These are phyloP conservation scores for Bombus soroeensis DNA, from an alignment of 1,140 invertebrate species.

Conservation along the genomic window DNA sequence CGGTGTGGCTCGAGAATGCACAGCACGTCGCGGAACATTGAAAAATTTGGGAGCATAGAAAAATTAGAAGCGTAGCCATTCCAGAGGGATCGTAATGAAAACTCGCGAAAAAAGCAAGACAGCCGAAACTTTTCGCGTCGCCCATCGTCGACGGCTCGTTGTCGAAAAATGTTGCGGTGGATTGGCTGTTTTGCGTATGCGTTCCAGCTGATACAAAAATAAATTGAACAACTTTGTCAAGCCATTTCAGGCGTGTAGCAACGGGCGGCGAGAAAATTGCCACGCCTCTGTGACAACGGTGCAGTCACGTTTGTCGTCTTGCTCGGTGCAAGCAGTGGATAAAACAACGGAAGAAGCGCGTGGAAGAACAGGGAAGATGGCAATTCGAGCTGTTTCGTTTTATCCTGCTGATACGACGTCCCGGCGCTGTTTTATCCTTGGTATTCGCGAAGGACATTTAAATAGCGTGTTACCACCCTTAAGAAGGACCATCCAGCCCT, in stretches of 20 bases:
- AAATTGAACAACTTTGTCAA: conserved; percentile 44
- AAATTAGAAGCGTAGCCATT: background rate
- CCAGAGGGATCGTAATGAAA: background rate
- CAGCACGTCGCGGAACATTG: background rate
- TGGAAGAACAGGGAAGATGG: background rate
- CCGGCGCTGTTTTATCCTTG: conserved; percentile 35
- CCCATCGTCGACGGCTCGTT: background rate
- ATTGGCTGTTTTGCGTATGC: background rate
- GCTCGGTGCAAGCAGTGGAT: background rate
- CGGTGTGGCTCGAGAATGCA: too few species aligned
- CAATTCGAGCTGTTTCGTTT: conserved; percentile 27
- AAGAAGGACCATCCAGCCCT: conserved; percentile 42
- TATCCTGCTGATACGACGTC: conserved; percentile 37
- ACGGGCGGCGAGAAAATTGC: conserved; percentile 53
- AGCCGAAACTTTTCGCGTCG: background rate
- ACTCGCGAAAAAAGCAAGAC: background rate
- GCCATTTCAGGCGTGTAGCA: background rate
- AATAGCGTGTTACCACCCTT: conserved; percentile 66
- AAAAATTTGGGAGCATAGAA: background rate
- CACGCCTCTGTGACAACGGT: background rate
- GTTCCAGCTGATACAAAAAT: conserved; percentile 21
- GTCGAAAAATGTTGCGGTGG: background rate
- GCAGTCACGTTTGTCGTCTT: background rate
- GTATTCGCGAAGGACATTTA: conserved; percentile 59
- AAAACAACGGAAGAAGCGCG: background rate